Evolutionary conservation across 2,113 vertebrate species (phyloP), one percentile per base, ranked within the genome.

Genomic region (Chelonoidis abingdonii): DNA sequence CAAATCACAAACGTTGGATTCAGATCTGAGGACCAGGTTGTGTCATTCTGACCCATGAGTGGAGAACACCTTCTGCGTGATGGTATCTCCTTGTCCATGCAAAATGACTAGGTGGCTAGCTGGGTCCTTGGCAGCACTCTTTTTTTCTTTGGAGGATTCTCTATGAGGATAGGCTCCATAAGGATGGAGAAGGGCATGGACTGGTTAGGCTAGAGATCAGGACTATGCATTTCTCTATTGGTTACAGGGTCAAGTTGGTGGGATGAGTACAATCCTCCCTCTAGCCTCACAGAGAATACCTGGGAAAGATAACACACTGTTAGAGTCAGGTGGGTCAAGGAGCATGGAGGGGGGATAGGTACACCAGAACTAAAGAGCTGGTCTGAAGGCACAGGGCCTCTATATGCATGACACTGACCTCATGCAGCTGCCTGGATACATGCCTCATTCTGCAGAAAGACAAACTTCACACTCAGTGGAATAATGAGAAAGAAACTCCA

Each of bases 361-460:
- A 41, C 38, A 41, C 69, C 38, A 41, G 38, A 19, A 41, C 56
- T 79, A 56, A 41, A 84, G 93, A 35, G 8, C 5, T 53, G 11
- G 31, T 86, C 21, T 44, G 3, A 84, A 52, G 27, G 79, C 21
- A 27, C 17, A 59, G 10, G 56, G 80, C 82, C 89, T 89, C 79
- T 88, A 19, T 3, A 80, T 35, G 22, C 52, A 10, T 86, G 50
- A 57, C 5, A 12, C 5, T 0, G 1, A 29, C 4, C 56, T 52
- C 80, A 31, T 59, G 72, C 47, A 35, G n/a, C 4, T 38, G 59
- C 38, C 29, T 57, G 25, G 6, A 84, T 86, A 72, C 53, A 10
- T 65, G 91, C 78, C 69, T 88, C 49, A n/a, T 79, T 88, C 87
- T 72, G 78, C 53, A 84, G 91, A 92, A 92, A 84, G 47, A 29